phyloP scores from a whole-genome alignment of 1,140 invertebrate species.

The Drusus annulatus region DNA sequence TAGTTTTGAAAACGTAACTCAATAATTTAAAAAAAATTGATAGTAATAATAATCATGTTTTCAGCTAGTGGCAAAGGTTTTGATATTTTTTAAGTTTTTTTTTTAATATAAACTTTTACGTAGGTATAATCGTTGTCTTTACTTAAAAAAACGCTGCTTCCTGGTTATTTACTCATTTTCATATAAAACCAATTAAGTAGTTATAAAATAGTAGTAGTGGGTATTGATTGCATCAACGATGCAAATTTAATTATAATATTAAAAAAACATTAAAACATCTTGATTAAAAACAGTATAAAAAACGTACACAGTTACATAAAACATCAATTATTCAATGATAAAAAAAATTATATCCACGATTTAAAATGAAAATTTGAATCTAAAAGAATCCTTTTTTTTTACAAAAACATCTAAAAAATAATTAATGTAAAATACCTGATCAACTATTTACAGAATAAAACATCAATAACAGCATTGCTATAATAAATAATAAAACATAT shows the following conservation, averaged over 20 bases:
- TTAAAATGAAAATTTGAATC: too few relatives aligned
- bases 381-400: too few relatives aligned
- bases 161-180: background rate
- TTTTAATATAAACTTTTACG: background rate
- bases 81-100: too few relatives aligned
- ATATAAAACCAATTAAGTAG: too few relatives aligned
- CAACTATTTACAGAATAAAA: background rate
- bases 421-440: too few relatives aligned
- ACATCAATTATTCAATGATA: background rate
- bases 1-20: background rate
- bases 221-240: background rate
- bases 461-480: background rate
- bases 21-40: background rate
- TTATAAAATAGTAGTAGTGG: background rate
- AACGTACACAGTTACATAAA: background rate
- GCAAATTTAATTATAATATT: background rate
- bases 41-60: background rate
- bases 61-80: too few relatives aligned
- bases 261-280: background rate
- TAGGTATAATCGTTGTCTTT: conserved; percentile 1
- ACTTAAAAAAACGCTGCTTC: background rate
- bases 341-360: background rate
- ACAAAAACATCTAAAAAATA: too few relatives aligned
- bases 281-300: too few relatives aligned
- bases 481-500: background rate